A percentile compares a stretch with the other conserved stretches of the same genome.
Conservation (phyloP, 2,797 vertebrate genomes). For the Coregonus suidteri region DNA sequence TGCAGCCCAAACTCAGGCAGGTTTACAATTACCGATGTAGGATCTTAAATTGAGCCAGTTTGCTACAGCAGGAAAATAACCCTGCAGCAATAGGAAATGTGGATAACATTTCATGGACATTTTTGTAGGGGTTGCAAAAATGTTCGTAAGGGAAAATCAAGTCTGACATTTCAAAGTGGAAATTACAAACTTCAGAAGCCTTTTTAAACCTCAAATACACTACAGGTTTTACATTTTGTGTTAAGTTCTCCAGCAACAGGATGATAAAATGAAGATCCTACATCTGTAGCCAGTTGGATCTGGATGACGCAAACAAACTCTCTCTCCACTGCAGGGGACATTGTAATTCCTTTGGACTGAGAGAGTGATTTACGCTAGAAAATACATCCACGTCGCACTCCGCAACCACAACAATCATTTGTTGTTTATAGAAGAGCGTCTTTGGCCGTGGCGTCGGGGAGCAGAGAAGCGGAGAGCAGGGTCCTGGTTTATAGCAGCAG, state of each 20-base stretch:
- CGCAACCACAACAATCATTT: conserved; percentile 3
- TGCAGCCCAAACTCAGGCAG: neutral
- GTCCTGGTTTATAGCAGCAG: conserved; percentile 40
- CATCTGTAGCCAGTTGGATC: neutral
- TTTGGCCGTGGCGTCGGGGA: conserved; percentile 39
- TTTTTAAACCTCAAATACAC: too few species aligned
- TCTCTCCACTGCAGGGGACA: conserved; percentile 28
- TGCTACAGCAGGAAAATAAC: too few species aligned
- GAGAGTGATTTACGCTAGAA: conserved; percentile 60
- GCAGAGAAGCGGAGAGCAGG: conserved; percentile 12
- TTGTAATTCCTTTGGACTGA: conserved; percentile 47
- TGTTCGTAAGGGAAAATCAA: too few species aligned
- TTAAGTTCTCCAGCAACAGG: too few species aligned
- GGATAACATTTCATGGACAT: too few species aligned
- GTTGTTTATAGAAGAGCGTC: neutral
- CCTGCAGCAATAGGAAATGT: too few species aligned
- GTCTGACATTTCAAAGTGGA: too few species aligned
- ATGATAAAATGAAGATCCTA: too few species aligned
- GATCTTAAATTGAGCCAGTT: too few species aligned
- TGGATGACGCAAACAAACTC: conserved; percentile 1
- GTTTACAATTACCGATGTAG: neutral
- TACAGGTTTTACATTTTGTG: too few species aligned
- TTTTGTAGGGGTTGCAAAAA: too few species aligned
- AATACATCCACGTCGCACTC: conserved; percentile 39
- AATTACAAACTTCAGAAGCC: too few species aligned